These are phyloP conservation scores for Schizopygopsis pylzovi DNA, from an alignment of 2,797 vertebrate species.

Conservation along the genomic window DNA sequence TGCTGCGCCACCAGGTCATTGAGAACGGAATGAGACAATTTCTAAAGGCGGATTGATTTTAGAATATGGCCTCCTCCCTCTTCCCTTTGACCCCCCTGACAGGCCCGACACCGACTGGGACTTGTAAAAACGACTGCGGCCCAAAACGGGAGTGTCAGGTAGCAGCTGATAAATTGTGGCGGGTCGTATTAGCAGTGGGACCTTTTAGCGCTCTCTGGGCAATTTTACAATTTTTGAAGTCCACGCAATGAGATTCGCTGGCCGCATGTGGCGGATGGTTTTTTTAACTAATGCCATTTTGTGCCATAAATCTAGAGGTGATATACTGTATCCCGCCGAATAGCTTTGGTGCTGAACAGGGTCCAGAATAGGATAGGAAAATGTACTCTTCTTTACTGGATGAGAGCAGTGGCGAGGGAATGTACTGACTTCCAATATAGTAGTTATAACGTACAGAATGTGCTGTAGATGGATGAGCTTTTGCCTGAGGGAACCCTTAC, in stretches of 20 bases:
- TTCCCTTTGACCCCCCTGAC: constrained; percentile 89
- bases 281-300: constrained; percentile 81
- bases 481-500: background rate
- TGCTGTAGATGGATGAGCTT: constrained; percentile 6
- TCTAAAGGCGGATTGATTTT: constrained; percentile 92
- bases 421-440: constrained; percentile 47
- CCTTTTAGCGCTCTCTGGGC: constrained; percentile 75
- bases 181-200: constrained; percentile 76
- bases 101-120: constrained; percentile 87
- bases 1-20: constrained; percentile 83
- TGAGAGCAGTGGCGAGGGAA: constrained; percentile 44
- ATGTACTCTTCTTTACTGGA: constrained; percentile 56
- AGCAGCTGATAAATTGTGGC: constrained; percentile 83
- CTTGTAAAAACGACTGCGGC: constrained; percentile 85
- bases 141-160: constrained; percentile 68
- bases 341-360: constrained; percentile 62
- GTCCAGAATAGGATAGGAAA: constrained; percentile 45
- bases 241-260: constrained; percentile 70
- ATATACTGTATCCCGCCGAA: constrained; percentile 79
- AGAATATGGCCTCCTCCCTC: constrained; percentile 80
- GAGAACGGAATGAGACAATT: constrained; percentile 89
- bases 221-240: constrained; percentile 83
- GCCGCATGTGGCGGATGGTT: constrained; percentile 70
- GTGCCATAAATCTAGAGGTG: constrained; percentile 80
- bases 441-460: background rate